Evolutionary conservation across 2,113 vertebrate genomes (phyloP).

Genomic region (Chitala chitala): DNA sequence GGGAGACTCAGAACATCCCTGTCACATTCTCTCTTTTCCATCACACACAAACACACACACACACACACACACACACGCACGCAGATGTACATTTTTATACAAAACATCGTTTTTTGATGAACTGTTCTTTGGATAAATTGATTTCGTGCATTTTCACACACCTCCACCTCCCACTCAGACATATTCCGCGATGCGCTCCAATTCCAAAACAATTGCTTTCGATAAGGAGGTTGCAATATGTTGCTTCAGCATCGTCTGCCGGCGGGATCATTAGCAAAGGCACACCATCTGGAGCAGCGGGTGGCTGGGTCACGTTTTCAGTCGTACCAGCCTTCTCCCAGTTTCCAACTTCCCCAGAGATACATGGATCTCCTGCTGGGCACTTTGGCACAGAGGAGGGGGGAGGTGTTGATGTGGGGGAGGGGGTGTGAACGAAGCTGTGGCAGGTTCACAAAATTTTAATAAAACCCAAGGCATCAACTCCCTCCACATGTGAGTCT

Average conservation of each 20-base stretch:
- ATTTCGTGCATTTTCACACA: not conserved
- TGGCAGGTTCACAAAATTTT: conserved; percentile 12
- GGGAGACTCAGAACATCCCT: not conserved
- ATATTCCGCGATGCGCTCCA: not conserved
- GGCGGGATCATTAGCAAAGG: not conserved
- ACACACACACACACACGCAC: no score
- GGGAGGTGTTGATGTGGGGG: not conserved
- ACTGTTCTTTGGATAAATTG: no score
- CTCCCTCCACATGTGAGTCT: not conserved
- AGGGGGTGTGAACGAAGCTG: not conserved
- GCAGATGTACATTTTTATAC: no score
- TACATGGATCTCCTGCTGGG: not conserved
- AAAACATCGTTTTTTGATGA: no score
- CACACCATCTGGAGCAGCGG: not conserved
- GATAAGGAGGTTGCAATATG: not conserved
- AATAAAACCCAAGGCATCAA: conserved; percentile 18
- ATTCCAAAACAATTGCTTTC: conserved; percentile 1
- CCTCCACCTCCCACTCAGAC: not conserved
- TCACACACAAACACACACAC: no score
- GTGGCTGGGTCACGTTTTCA: conserved; percentile 2
- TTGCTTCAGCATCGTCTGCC: not conserved
- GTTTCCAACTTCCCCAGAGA: not conserved
- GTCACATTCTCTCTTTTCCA: not conserved
- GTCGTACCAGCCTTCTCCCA: not conserved
- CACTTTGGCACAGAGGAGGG: not conserved